These are phyloP conservation scores for Palaemon carinicauda DNA, from an alignment of 1,140 invertebrate genomes.

Conservation along the genomic window DNA sequence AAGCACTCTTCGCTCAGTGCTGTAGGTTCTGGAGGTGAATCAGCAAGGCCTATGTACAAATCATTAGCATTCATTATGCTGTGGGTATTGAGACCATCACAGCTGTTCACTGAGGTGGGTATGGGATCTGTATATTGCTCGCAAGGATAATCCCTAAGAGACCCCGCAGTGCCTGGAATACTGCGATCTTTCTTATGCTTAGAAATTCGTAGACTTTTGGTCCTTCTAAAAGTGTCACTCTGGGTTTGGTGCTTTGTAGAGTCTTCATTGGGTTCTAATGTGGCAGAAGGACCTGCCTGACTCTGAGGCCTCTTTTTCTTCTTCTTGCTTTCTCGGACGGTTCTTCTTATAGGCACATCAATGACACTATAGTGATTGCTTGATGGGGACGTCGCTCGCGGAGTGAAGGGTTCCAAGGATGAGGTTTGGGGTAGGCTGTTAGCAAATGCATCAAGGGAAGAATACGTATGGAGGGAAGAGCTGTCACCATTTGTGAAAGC, in stretches of 20 bases:
- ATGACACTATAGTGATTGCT: slow-evolving; percentile 42
- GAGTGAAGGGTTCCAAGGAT: not conserved
- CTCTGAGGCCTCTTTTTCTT: slow-evolving; percentile 40
- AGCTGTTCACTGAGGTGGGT: not conserved
- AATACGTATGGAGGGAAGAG: slow-evolving; percentile 50
- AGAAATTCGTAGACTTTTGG: slow-evolving; percentile 35
- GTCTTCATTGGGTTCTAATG: not conserved
- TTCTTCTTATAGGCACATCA: slow-evolving; percentile 35
- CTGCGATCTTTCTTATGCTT: not conserved
- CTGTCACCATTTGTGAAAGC: slow-evolving; percentile 42
- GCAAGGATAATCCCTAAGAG: slow-evolving; percentile 29
- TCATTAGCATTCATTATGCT: not conserved
- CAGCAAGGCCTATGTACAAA: slow-evolving; percentile 29
- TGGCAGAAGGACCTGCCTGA: slow-evolving; percentile 9
- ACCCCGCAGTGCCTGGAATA: slow-evolving; percentile 22
- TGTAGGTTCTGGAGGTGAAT: slow-evolving; percentile 32
- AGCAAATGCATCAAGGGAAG: slow-evolving; percentile 38
- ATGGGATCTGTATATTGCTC: slow-evolving; percentile 22
- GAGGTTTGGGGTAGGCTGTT: not conserved
- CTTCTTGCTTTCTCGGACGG: slow-evolving; percentile 22
- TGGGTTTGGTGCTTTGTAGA: not conserved
- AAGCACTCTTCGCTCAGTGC: slow-evolving; percentile 34
- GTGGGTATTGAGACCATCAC: no score
- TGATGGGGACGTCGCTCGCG: slow-evolving; percentile 3
- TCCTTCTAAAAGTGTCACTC: slow-evolving; percentile 25